Base-by-base conservation (phyloP, 1,140 invertebrate species). In the Penaeus japonicus region DNA sequence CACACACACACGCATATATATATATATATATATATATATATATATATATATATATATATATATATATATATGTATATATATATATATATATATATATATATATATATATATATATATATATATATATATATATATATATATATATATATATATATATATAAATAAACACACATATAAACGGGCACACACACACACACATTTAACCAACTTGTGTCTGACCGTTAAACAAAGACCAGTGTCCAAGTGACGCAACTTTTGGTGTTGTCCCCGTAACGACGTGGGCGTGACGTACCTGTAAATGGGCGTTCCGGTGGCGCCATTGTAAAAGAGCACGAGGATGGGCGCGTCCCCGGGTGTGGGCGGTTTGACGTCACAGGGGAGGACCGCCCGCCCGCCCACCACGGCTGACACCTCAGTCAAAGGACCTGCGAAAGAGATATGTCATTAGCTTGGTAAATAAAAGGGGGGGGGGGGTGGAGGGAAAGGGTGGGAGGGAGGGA, bases 291-390 rank as follows among this genome's bases (percentile, higher is more conserved):
- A 86, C 85, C 75, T 86, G 75, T 86, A 86, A 5, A 86, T 79
- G 18, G 85, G 77, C 4, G 77, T 86, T 5, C 85, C 85, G 1
- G 75, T 86, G 22, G 77, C 85, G 32, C 85, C 85, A 47, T 79
- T 86, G 53, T 86, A 86, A 75, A 86, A 86, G 30, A 86, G 75
- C 3, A 86, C 85, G 15, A 86, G 77, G 10, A 86, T 86, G 54
- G 85, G 75, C 22, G 85, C 20, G 55, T 86, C 85, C 1, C n/a
- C 35, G 32, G 30, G 75, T n/a, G 55, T 65, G 27, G 85, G 75
- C 7, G 85, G 32, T 1, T 75, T 80, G 55, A 86, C 53, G 75
- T 86, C 53, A 59, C 85, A 86, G 1, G 85, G 85, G 24, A 86
- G 39, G 1, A 79, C 30, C 7, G 57, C 75, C 22, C 77, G 53